Evolutionary conservation across 2,797 vertebrate genomes (phyloP).

Genomic region (Aphelocoma californica): DNA sequence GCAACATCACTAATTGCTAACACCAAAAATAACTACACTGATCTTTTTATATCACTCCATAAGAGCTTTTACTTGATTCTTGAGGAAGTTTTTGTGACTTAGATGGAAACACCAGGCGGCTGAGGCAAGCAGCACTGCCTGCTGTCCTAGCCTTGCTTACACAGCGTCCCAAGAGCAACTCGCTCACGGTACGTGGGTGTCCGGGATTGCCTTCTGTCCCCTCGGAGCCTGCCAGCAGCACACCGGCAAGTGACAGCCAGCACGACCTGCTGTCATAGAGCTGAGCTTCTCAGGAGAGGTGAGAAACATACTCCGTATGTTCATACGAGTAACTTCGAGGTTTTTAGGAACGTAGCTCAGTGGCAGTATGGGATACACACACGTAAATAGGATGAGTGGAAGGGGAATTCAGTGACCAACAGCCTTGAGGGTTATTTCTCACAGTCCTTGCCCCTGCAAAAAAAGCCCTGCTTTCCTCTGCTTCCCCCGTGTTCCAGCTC

Average conservation of each 20-base stretch:
- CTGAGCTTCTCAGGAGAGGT: constrained; percentile 1
- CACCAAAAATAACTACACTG: not conserved
- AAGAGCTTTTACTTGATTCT: not conserved
- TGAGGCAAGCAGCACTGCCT: not conserved
- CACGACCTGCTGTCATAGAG: not conserved
- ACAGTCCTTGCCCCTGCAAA: rapidly evolving
- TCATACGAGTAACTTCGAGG: not conserved
- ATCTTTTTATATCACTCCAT: not conserved
- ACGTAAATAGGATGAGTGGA: rapidly evolving
- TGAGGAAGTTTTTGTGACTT: not conserved
- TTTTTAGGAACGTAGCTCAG: not conserved
- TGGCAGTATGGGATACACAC: rapidly evolving
- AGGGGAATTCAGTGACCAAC: not conserved
- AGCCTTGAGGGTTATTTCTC: not conserved
- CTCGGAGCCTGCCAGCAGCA: not conserved
- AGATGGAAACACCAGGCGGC: not conserved
- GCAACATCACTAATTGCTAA: not conserved
- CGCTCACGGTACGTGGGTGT: rapidly evolving
- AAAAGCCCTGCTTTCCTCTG: not conserved
- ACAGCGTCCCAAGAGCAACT: not conserved
- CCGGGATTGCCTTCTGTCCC: constrained; percentile 15
- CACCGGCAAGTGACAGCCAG: constrained; percentile 41
- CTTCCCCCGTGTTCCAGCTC: not conserved
- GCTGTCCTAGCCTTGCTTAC: not conserved
- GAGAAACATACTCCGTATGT: constrained; percentile 17